Base-by-base conservation (phyloP, 2,113 vertebrate genomes). In the Tyto alba region DNA sequence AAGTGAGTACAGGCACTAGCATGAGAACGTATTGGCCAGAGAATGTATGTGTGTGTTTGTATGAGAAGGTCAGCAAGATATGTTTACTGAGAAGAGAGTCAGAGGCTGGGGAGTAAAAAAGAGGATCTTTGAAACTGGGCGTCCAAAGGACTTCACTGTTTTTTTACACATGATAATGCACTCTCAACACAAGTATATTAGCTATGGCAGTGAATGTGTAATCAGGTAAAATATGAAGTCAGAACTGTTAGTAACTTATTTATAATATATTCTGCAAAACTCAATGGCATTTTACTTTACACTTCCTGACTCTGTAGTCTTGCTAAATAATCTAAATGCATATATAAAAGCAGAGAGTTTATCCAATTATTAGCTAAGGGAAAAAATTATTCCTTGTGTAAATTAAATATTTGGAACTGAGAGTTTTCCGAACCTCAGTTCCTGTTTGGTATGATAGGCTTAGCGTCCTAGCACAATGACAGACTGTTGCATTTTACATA, bases 21-120 rank as follows among this genome's bases (percentile, higher is more conserved):
- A 0, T 30, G 36, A 67, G 55, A 73, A 36, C 13, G 20, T 74
- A 6, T 21, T 26, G 29, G 13, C 9, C 9, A 5, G 60, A 72
- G 17, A 20, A 41, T 12, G 30, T 45, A 1, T 0, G 0, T 10
- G 7, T 47, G 7, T 29, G 2, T 15, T 7, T 5, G 25, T 38
- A 1, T 52, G 30, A 40, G 29, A 52, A 91, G 78, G 52, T 85
- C 78, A 41, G 26, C 23, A 63, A 60, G 40, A 1, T 45, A 4
- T 1, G 22, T 38, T 57, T 79, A 8, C 27, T 21, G 41, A 45
- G 57, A 85, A 36, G 30, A 64, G 34, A n/a, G 6, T n/a, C 40
- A 34, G 18, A 78, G 27, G 20, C 19, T 27, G 21, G 7, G 2
- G 1, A 3, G 20, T 57, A 11, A 60, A 68, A 64, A 41, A 21